phyloP scores from a whole-genome alignment of 2,113 vertebrate species.

The Vulpes lagopus region DNA sequence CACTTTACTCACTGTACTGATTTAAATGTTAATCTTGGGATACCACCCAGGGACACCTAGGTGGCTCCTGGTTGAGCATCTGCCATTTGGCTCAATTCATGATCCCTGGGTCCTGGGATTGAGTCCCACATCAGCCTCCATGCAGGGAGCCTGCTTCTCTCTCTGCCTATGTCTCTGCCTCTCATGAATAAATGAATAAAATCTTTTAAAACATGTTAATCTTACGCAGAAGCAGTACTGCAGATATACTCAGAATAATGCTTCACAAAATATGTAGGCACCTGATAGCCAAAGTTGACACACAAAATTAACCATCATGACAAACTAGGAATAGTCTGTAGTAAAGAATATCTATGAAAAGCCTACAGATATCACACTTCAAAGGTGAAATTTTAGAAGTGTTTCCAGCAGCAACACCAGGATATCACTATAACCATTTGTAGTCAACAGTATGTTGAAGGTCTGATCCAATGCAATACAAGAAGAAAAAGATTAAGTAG shows the following conservation, averaged over 20 bases:
- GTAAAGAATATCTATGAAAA: slow-evolving; percentile 34
- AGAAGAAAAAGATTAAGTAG: slow-evolving; percentile 5
- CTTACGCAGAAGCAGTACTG: neutral
- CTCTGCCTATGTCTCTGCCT: too few species aligned
- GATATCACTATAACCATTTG: neutral
- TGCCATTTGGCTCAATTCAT: too few species aligned
- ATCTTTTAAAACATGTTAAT: neutral
- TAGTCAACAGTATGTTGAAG: neutral
- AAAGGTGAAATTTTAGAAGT: neutral
- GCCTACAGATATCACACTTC: neutral
- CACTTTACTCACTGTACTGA: neutral
- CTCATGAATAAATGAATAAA: too few species aligned
- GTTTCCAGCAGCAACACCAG: neutral
- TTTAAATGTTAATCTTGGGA: neutral
- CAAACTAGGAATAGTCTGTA: neutral
- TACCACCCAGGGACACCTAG: too few species aligned
- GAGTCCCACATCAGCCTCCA: too few species aligned
- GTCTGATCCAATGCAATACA: neutral
- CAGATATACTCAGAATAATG: neutral
- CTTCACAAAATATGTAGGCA: neutral
- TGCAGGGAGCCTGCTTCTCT: too few species aligned
- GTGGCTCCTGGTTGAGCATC: too few species aligned
- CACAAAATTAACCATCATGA: neutral
- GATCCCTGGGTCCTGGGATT: too few species aligned
- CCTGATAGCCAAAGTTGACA: neutral